Evolutionary conservation across 1,140 invertebrate species (phyloP).

Genomic region (Chionoecetes opilio): DNA sequence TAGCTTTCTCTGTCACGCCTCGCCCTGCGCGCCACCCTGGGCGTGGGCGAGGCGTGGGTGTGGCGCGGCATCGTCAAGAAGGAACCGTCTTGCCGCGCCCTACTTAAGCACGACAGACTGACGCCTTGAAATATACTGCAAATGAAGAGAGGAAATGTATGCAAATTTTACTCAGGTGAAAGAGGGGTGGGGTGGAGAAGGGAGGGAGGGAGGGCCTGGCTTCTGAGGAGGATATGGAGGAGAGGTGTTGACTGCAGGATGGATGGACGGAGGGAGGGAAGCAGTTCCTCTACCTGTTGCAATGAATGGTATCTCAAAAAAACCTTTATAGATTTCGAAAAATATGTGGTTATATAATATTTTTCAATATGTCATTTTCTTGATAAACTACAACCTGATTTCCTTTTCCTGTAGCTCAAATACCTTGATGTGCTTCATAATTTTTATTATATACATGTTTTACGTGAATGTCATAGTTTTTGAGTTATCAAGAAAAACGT

Average conservation of each 20-base stretch:
- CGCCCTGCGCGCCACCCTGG: not conserved
- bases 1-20: not conserved
- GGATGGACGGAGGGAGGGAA: not conserved
- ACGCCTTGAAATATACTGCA: conserved; percentile 5
- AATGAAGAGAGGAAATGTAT: conserved; percentile 21
- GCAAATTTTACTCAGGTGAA: not conserved
- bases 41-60: not conserved
- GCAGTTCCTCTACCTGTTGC: no score
- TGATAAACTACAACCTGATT: no score
- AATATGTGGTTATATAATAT: no score
- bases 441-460: no score
- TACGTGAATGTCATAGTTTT: no score
- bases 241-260: not conserved
- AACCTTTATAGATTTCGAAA: no score
- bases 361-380: no score
- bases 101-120: not conserved
- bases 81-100: not conserved
- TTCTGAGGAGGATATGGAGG: not conserved
- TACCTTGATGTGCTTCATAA: no score
- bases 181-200: not conserved
- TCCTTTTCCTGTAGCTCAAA: no score
- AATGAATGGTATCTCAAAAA: no score
- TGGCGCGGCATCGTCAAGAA: not conserved
- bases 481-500: no score
- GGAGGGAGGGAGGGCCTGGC: not conserved